Base-by-base conservation (phyloP, 1,140 invertebrate species). In the Ips nitidus region DNA sequence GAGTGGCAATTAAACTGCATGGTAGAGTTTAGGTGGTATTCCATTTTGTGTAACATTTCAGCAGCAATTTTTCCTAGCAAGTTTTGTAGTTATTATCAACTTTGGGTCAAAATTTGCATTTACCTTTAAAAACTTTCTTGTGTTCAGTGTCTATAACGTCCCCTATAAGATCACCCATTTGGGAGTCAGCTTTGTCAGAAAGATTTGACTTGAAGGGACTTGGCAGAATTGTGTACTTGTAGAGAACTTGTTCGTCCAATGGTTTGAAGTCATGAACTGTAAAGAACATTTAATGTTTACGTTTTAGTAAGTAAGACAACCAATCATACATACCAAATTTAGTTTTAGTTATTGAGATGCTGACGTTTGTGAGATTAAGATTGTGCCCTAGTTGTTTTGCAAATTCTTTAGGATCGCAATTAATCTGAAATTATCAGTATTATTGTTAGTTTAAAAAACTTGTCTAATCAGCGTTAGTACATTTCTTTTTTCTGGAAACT, bases 161-260 rank as follows among this genome's bases (percentile, higher is more conserved):
- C 0, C 77, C 76, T 6, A 81, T 68, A 6, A 72, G 36, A 68
- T 83, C 82, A 36, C 82, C 82, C 61, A 75, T 66, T 63, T 80
- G 74, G 66, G 82, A 80, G 65, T 79, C 83, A 2, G 79, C 81
- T 57, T 67, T 72, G 71, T 84, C 82, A 39, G 82, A 81, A 67
- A 83, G 45, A 73, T 83, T 83, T 36, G 74, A 22, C 36, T 76
- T 69, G 0, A 77, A 67, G n/a, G 66, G 66, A 6, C 78, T 76
- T 38, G 81, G 71, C 61, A 72, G 76, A 8, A 80, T 64, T 0
- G 82, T 82, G 22, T 79, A 80, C 70, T 81, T 70, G 37, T 79
- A 72, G 3, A 84, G 47, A 52, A 82, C 73, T 22, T 80, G 62
- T 0, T 78, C 74, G 41, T 79, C 73, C 2, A 73, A 36, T 5